These are phyloP conservation scores for Yasuhikotakia modesta DNA, from an alignment of 2,797 vertebrate species.

Conservation along the genomic window DNA sequence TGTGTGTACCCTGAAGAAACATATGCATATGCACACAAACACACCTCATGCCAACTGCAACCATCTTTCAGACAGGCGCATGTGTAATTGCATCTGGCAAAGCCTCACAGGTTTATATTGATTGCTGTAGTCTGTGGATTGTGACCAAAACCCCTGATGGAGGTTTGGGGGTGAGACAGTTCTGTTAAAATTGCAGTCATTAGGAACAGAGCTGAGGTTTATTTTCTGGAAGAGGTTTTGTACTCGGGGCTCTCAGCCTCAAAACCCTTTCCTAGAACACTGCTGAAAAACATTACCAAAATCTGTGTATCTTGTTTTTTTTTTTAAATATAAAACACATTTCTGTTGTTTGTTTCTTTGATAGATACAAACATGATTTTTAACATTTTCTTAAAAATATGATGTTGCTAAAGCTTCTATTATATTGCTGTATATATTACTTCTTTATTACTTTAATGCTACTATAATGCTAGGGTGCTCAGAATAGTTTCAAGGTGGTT, in stretches of 20 bases:
- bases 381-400: too few relatives aligned
- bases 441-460: too few relatives aligned
- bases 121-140: constrained; percentile 45
- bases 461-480: too few relatives aligned
- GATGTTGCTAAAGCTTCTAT: too few relatives aligned
- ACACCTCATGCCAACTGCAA: constrained; percentile 47
- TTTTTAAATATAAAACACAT: too few relatives aligned
- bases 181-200: constrained; percentile 6
- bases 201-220: not conserved
- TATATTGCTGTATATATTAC: too few relatives aligned
- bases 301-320: too few relatives aligned
- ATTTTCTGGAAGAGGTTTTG: not conserved
- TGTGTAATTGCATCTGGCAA: constrained; percentile 46
- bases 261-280: not conserved
- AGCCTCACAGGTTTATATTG: constrained; percentile 45
- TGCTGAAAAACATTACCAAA: not conserved
- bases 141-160: constrained; percentile 6
- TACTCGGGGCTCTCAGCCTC: not conserved
- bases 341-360: too few relatives aligned
- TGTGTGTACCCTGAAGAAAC: constrained; percentile 37
- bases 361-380: not conserved
- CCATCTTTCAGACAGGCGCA: constrained; percentile 42
- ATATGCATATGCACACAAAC: constrained; percentile 32
- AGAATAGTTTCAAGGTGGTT: too few relatives aligned
- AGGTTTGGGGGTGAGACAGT: constrained; percentile 34